Evolutionary conservation across 30 jellyfish, hydroid and myxozoan genomes (phyloP).

Genomic region (Catostylus mosaicus): DNA sequence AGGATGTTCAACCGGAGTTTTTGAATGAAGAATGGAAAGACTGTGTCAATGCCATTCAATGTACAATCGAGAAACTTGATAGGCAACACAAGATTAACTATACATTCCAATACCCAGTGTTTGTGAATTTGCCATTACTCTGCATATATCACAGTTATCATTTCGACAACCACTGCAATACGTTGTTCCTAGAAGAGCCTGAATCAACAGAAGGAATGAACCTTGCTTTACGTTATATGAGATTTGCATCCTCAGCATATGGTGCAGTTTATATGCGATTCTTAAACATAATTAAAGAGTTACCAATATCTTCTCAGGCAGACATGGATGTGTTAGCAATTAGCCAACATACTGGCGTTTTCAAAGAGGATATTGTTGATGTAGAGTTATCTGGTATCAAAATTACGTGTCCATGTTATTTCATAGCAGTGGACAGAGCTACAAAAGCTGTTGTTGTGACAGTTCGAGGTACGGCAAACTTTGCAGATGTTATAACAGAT

Average conservation of each 20-base stretch:
- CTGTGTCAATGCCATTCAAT: constrained; percentile 40
- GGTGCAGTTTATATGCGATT: constrained; percentile 67
- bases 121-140: constrained; percentile 52
- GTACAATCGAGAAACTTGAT: constrained; percentile 47
- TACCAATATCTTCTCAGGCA: constrained; percentile 26
- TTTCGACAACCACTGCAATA: neutral
- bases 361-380: constrained; percentile 24
- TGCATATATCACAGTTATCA: constrained; percentile 55
- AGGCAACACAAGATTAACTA: constrained; percentile 37
- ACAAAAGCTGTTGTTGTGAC: constrained; percentile 50
- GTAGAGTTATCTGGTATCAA: constrained; percentile 37
- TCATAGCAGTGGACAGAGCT: constrained; percentile 44
- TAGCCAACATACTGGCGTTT: constrained; percentile 49
- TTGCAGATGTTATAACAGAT: constrained; percentile 60
- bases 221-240: constrained; percentile 50
- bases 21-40: constrained; percentile 50
- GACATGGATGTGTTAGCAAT: constrained; percentile 49
- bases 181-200: constrained; percentile 14
- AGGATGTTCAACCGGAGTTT: constrained; percentile 59
- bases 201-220: constrained; percentile 30
- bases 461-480: constrained; percentile 56
- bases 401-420: constrained; percentile 45
- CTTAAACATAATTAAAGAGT: constrained; percentile 26
- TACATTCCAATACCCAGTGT: constrained; percentile 44
- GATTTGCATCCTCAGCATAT: constrained; percentile 62